phyloP scores from a whole-genome alignment of 2,888 invertebrate species.

The Gymnoscelis rufifasciata region DNA sequence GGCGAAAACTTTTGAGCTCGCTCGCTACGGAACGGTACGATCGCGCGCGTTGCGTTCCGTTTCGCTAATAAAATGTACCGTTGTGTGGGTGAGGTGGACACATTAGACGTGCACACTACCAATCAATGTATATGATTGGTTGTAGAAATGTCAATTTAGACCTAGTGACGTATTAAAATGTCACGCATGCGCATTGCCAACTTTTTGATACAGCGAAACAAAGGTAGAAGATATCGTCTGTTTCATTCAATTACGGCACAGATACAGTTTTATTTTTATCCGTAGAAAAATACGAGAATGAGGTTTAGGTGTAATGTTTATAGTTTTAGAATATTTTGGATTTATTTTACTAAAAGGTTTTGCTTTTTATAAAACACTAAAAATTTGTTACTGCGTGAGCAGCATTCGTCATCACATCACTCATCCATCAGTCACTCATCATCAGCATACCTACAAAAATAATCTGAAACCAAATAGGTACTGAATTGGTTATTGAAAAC shows the following conservation, averaged over 20 bases:
- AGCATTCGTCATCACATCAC: no score
- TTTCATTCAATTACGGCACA: no score
- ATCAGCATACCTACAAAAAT: no score
- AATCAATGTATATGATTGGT: slow-evolving; percentile 57
- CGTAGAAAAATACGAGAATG: no score
- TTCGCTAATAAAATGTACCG: background rate
- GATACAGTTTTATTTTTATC: background rate
- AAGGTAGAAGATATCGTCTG: slow-evolving; percentile 26
- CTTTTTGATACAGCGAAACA: slow-evolving; percentile 26
- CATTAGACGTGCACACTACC: slow-evolving; percentile 57
- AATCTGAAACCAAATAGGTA: no score
- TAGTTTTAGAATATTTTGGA: no score
- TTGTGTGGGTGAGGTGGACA: slow-evolving; percentile 12
- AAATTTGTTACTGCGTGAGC: no score
- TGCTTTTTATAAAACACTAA: no score
- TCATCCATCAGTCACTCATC: no score
- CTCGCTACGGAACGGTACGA: background rate
- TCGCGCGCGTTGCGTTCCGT: background rate
- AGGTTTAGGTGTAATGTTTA: no score
- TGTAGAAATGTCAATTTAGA: slow-evolving; percentile 46
- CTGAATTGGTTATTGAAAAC: no score
- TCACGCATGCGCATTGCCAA: slow-evolving; percentile 58
- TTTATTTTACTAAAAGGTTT: no score
- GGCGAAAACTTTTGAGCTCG: background rate
- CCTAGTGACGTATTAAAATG: slow-evolving; percentile 52